phyloP scores from a whole-genome alignment of 2,113 vertebrate species.

The Sarotherodon lohbergeri region DNA sequence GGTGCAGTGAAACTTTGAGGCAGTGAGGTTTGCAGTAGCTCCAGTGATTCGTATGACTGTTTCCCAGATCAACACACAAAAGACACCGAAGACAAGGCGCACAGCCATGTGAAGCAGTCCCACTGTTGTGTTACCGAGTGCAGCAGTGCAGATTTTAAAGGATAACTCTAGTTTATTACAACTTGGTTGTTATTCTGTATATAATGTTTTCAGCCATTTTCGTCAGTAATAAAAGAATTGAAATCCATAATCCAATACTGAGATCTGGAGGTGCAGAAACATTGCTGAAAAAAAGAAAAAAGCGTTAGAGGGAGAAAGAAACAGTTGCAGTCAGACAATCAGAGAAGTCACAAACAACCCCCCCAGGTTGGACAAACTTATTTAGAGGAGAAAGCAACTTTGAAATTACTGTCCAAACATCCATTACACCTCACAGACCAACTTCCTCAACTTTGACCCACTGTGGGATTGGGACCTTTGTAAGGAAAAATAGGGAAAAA shows the following conservation, averaged over 20 bases:
- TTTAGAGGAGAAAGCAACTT: not conserved
- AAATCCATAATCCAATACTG: not conserved
- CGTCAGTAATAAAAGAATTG: not conserved
- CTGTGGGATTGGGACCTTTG: not conserved
- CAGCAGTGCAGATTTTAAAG: not conserved
- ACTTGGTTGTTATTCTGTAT: not conserved
- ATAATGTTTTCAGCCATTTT: not conserved
- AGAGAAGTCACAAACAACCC: not conserved
- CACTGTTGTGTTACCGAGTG: not conserved
- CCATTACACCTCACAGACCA: not conserved
- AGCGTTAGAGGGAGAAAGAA: accelerated
- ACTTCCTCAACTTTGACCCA: not conserved
- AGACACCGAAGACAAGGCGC: not conserved
- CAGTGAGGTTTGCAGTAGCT: not conserved
- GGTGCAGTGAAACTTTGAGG: not conserved
- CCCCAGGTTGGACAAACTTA: not conserved
- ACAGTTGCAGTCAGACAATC: not conserved
- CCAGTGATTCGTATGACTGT: not conserved
- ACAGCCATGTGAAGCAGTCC: not conserved
- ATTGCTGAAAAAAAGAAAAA: not conserved
- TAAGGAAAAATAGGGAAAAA: not conserved
- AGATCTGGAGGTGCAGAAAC: not conserved
- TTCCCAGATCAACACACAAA: not conserved
- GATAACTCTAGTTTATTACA: not conserved
- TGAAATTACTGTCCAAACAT: not conserved